Conservation (phyloP, 2,888 invertebrate genomes). For the Scotopteryx bipunctaria region DNA sequence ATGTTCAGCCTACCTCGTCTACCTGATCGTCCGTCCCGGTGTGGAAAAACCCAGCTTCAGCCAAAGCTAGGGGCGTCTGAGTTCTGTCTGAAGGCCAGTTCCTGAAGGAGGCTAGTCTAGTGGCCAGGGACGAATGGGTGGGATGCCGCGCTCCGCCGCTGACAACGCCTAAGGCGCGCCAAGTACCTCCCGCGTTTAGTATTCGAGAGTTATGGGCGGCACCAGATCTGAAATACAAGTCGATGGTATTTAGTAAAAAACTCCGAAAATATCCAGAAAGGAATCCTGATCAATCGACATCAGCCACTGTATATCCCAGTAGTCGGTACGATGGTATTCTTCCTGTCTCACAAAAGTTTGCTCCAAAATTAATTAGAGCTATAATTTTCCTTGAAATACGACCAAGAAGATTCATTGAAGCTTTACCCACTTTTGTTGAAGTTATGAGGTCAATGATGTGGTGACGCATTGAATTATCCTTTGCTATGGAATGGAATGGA, state of each 20-base stretch:
- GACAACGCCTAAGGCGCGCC: constrained; percentile 70
- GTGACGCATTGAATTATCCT: background rate
- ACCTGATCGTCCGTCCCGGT: constrained; percentile 87
- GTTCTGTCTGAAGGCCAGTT: constrained; percentile 90
- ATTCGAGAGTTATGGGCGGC: constrained; percentile 68
- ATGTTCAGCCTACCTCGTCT: constrained; percentile 24
- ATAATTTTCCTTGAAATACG: background rate
- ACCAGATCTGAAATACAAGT: constrained; percentile 52
- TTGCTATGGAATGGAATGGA: background rate
- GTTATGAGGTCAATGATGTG: background rate
- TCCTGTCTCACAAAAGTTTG: too few relatives aligned
- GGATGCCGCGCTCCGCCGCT: constrained; percentile 82
- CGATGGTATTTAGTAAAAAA: background rate
- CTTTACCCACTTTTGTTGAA: background rate
- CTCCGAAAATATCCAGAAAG: too few relatives aligned
- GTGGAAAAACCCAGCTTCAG: constrained; percentile 95
- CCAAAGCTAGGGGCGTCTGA: constrained; percentile 89
- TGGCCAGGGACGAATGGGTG: constrained; percentile 86
- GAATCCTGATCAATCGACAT: too few relatives aligned
- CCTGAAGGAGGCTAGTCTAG: constrained; percentile 86
- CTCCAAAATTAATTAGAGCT: background rate
- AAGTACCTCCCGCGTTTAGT: constrained; percentile 60
- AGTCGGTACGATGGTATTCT: too few relatives aligned
- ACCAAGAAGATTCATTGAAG: background rate
- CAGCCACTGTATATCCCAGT: too few relatives aligned